phyloP scores from a whole-genome alignment of 2,888 invertebrate species.

The Acleris sparsana region DNA sequence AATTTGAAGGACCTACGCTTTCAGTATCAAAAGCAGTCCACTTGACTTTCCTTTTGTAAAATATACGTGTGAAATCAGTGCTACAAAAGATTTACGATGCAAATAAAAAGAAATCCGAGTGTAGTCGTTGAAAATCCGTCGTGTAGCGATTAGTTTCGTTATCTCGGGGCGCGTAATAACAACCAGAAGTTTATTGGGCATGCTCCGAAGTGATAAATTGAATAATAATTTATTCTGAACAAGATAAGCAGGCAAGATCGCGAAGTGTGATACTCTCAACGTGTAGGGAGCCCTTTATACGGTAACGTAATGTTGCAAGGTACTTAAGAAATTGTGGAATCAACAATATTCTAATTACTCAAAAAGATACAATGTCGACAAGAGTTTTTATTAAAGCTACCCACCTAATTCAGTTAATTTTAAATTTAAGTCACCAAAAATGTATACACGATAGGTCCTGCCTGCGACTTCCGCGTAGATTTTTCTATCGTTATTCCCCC shows the following conservation, averaged over 20 bases:
- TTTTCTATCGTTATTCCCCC: too few relatives aligned
- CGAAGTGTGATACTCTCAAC: conserved; percentile 64
- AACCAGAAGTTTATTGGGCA: conserved; percentile 76
- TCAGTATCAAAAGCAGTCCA: background rate
- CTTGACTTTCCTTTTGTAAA: background rate
- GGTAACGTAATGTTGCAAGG: conserved; percentile 20
- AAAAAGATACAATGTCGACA: too few relatives aligned
- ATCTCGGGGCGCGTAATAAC: conserved; percentile 73
- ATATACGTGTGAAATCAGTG: conserved; percentile 12
- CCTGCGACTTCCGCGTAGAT: too few relatives aligned
- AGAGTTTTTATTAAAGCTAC: too few relatives aligned
- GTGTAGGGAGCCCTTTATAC: conserved; percentile 53
- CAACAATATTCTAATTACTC: background rate
- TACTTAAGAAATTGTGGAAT: background rate
- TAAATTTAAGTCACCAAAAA: too few relatives aligned
- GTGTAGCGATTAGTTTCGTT: conserved; percentile 50
- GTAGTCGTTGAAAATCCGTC: conserved; percentile 29
- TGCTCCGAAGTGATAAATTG: conserved; percentile 74
- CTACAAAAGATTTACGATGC: conserved; percentile 14
- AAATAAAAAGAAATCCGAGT: conserved; percentile 19
- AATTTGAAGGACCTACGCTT: too few relatives aligned
- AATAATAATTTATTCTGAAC: conserved; percentile 78
- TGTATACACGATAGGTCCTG: too few relatives aligned
- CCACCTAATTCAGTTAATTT: too few relatives aligned
- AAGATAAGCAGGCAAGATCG: conserved; percentile 69